phyloP scores from a whole-genome alignment of 64 coral and sea anemone species.

The Orbicella faveolata region DNA sequence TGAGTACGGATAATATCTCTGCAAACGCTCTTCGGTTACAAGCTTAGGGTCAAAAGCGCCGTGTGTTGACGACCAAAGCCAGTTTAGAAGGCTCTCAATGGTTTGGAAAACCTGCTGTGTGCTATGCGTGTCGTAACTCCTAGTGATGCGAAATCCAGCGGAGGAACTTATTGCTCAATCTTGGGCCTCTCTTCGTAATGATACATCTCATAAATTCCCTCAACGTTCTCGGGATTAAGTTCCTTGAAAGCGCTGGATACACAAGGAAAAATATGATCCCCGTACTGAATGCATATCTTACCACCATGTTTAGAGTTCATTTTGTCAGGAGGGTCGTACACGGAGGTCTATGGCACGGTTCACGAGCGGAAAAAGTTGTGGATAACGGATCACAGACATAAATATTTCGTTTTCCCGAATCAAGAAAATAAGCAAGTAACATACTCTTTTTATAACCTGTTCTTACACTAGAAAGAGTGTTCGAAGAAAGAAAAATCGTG shows the following conservation, averaged over 20 bases:
- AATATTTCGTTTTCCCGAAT: too few relatives aligned
- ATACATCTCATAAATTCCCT: background rate
- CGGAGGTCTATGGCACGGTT: conserved; percentile 10
- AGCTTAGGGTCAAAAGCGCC: background rate
- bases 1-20: background rate
- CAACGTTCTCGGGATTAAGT: background rate
- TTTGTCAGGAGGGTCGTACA: background rate
- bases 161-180: conserved; percentile 1
- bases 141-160: background rate
- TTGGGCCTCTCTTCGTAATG: background rate
- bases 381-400: background rate
- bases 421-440: too few relatives aligned
- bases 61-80: background rate
- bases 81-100: background rate
- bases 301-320: conserved; percentile 8
- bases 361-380: conserved; percentile 13
- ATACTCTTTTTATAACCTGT: too few relatives aligned
- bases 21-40: conserved; percentile 15
- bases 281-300: background rate
- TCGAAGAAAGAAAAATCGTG: too few relatives aligned
- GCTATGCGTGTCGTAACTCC: background rate
- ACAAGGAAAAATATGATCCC: background rate
- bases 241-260: background rate
- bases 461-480: too few relatives aligned
- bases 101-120: background rate